A percentile compares a stretch with the other conserved stretches of the same genome.
These are phyloP conservation scores for Paguma larvata DNA, from an alignment of 2,797 vertebrate genomes.

Conservation along the genomic window DNA sequence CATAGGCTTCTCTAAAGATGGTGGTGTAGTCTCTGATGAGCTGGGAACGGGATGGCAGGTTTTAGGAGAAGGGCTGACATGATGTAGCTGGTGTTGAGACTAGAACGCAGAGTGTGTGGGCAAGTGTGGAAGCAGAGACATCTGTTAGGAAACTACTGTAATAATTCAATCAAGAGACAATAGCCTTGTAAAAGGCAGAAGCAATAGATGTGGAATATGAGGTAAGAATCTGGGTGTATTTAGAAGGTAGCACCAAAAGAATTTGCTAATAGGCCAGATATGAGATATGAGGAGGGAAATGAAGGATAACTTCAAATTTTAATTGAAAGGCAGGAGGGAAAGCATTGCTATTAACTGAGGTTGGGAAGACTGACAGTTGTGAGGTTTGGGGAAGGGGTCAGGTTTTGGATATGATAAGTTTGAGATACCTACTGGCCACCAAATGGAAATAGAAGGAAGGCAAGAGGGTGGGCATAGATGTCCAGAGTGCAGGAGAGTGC, in stretches of 20 bases:
- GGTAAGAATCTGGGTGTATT: neutral
- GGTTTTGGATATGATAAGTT: neutral
- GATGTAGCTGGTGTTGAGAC: neutral
- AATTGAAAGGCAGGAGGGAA: neutral
- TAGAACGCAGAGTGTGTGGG: neutral
- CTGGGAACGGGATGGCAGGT: neutral
- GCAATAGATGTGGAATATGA: neutral
- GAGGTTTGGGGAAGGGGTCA: neutral
- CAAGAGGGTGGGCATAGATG: neutral
- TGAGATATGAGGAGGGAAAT: neutral
- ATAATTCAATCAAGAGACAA: neutral
- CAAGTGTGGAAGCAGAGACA: neutral
- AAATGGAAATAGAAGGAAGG: neutral
- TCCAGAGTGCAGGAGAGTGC: neutral
- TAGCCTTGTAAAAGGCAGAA: neutral
- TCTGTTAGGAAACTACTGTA: neutral
- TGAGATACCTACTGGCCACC: neutral
- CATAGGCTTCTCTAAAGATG: neutral
- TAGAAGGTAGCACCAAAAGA: neutral
- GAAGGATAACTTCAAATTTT: neutral
- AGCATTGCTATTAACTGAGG: neutral
- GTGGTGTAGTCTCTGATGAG: neutral
- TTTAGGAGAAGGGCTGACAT: neutral
- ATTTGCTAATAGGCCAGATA: neutral
- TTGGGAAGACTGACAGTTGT: neutral